Evolutionary conservation across 2,797 vertebrate species (phyloP).

Genomic region (Serranus cabrilla): DNA sequence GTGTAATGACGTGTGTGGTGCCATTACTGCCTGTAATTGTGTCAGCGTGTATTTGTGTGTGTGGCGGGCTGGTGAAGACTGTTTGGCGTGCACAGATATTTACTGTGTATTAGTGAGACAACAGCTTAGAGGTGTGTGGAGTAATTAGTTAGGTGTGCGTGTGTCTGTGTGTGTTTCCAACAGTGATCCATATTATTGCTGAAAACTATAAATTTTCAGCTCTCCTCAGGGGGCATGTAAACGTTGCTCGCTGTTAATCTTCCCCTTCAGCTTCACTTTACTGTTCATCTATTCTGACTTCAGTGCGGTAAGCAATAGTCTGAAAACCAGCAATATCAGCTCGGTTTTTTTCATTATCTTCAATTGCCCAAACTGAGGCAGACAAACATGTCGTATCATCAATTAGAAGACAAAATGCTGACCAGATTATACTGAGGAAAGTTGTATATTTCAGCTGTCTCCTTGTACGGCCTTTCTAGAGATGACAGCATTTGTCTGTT

Average conservation of each 20-base stretch:
- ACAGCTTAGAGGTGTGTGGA: conserved; percentile 47
- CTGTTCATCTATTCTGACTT: not conserved
- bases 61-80: not conserved
- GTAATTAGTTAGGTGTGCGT: conserved; percentile 16
- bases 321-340: conserved; percentile 17
- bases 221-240: conserved; percentile 25
- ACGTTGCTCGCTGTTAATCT: conserved; percentile 26
- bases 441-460: too few relatives aligned
- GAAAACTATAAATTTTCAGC: conserved; percentile 30
- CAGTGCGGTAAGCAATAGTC: not conserved
- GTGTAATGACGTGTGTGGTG: conserved; percentile 57
- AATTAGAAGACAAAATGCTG: too few relatives aligned
- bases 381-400: not conserved
- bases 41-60: not conserved
- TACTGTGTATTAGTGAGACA: conserved; percentile 12
- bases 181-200: conserved; percentile 39
- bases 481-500: too few relatives aligned
- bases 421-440: too few relatives aligned
- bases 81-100: conserved; percentile 16
- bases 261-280: conserved; percentile 17
- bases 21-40: conserved; percentile 48
- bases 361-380: not conserved
- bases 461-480: too few relatives aligned
- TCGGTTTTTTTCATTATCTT: not conserved
- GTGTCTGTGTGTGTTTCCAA: conserved; percentile 18